Base-by-base conservation (phyloP, 2,113 vertebrate species). In the Oxygymnocypris stewartii region DNA sequence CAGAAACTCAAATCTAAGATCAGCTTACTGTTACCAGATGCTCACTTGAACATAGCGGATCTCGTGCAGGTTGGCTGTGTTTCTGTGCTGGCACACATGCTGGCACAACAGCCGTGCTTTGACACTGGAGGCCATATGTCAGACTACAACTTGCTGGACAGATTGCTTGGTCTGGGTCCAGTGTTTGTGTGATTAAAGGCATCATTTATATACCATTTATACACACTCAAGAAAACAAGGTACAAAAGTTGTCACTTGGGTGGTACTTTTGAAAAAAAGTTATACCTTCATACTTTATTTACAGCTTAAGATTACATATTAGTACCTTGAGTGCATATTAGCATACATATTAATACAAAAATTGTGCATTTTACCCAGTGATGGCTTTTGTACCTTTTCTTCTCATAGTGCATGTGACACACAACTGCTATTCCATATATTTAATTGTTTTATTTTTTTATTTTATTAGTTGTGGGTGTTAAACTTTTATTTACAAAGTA, bases 41-140 rank as follows among this genome's bases (percentile, higher is more conserved):
- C 61, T 67, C 42, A 31, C 37, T 69, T 49, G 40, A 81, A 65
- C 20, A 37, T 40, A 14, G 78, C 9, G 16, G n/a, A 69, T 44
- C 59, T 44, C 0, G 6, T 9, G n/a, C 79, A 44, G 79, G 79
- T 44, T 81, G 79, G 57, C 13, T 25, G 37, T 44, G n/a, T 79
- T 79, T 63, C 57, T 81, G 11, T 65, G 37, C 79, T 80, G 79
- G 44, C 79, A 63, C 44, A 31, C 20, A 63, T 25, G 61, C 59
- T 81, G 79, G 51, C 79, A 25, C 31, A 65, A 20, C 23, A 13
- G n/a, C 37, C 20, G 23, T 81, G n/a, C 16, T 35, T 82, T 67
- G n/a, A 82, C 61, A 82, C 42, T n/a, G n/a, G n/a, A 69, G 80
- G 25, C 57, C 77, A 49, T 31, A 82, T 69, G 59, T 47, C 42